phyloP scores from a whole-genome alignment of 2,888 invertebrate genomes.

The Teinopalpus imperialis region DNA sequence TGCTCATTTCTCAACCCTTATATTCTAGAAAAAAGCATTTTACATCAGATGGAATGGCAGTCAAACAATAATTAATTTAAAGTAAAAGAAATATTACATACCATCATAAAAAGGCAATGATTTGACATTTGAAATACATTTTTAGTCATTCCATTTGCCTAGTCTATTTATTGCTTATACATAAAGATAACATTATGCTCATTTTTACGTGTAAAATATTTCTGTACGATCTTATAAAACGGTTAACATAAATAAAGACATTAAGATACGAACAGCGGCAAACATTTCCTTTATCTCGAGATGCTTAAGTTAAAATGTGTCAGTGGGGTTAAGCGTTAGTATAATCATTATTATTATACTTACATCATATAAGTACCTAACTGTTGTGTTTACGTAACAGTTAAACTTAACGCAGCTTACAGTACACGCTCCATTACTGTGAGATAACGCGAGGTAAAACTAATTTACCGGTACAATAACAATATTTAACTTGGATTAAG shows the following conservation, averaged over 20 bases:
- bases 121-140: too few species aligned
- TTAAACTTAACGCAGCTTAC: conserved; percentile 34
- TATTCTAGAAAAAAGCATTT: too few species aligned
- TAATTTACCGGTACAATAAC: conserved; percentile 37
- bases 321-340: conserved; percentile 23
- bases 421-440: conserved; percentile 23
- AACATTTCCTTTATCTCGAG: conserved; percentile 8
- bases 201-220: neutral
- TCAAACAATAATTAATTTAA: too few species aligned
- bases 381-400: conserved; percentile 41
- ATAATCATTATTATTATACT: conserved; percentile 36
- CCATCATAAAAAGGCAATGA: too few species aligned
- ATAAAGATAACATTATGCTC: too few species aligned
- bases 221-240: too few species aligned
- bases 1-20: too few species aligned
- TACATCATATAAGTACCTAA: conserved; percentile 34
- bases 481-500: conserved; percentile 32
- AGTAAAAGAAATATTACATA: too few species aligned
- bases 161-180: too few species aligned
- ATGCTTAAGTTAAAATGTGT: conserved; percentile 18
- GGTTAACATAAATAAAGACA: conserved; percentile 4
- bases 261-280: neutral
- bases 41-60: too few species aligned
- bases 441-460: conserved; percentile 35
- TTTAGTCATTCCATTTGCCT: too few species aligned